Base-by-base conservation (phyloP, 2,113 vertebrate species). In the Chrysochloris asiatica region DNA sequence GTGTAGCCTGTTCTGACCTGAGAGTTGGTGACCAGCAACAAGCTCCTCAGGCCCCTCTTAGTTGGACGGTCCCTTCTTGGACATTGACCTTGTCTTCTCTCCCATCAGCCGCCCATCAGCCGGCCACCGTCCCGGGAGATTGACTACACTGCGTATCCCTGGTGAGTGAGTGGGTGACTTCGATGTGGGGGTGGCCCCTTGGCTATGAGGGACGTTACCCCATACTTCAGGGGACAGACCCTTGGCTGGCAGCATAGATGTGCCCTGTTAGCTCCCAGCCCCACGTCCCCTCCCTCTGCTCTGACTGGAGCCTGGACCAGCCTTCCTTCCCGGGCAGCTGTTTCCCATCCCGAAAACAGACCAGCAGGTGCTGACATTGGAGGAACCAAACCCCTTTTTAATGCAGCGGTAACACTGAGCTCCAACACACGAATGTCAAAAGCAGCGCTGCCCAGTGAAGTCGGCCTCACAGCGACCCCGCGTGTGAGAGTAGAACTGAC, bases 131-230 rank as follows among this genome's bases (percentile, higher is more conserved):
- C 99, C 0, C 97, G 98, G 95, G 99, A 99, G 96, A 97, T 98
- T 0, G 99, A 99, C 98, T 99, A 99, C 97, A 98, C 98, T 0
- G 98, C 97, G 0, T 99, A 99, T 97, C 99, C 99, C 0, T 99
- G 99, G 99, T 99, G 98, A 98, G 98, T 97, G 1, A 9, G 2
- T 3, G 16, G 1, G 10, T 1, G 43, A 28, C 2, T n/a, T n/a
- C 1, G 16, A 22, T 24, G 21, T 11, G 22, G 61, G 6, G 21
- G 4, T 17, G 22, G 8, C 22, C 76, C 52, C 54, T 1, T 2
- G 12, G 36, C 22, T 8, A n/a, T n/a, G n/a, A n/a, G n/a, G n/a
- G n/a, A n/a, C n/a, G n/a, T n/a, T n/a, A n/a, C n/a, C n/a, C n/a
- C n/a, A n/a, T n/a, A n/a, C n/a, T n/a, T n/a, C n/a, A 30, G 16